Evolutionary conservation across 1,140 invertebrate genomes (phyloP), one percentile per base, ranked within the genome.

Genomic region (Zophobas atratus): DNA sequence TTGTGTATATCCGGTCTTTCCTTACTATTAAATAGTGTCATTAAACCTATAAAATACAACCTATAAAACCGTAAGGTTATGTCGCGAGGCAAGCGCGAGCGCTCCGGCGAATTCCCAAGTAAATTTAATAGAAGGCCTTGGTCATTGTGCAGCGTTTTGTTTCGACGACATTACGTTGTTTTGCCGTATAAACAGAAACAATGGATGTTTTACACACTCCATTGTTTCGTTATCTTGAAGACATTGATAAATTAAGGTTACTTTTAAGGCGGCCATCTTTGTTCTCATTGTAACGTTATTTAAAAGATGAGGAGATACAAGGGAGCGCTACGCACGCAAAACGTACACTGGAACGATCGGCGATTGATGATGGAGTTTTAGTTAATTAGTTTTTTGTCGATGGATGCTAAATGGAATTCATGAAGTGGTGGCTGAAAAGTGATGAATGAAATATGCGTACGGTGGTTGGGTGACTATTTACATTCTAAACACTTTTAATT

Each of bases 221-320:
- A 86, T 86, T 86, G 85, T 86, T 82, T 83, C 84, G 79, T 86
- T 86, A 86, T 86, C 85, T 86, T 86, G 83, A 85, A 86, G 85
- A 86, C 85, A 86, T 86, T 86, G 85, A 86, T 86, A 86, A 86
- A 86, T 86, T 86, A 81, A 85, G 85, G 85, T 86, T 85, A 85
- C 84, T 86, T 86, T 85, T 84, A 85, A 84, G 84, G 84, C 85
- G 81, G 84, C 82, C 84, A 84, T 85, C 84, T 84, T 84, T 84
- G 84, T 84, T 84, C 67, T 67, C 77, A 77, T 78, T 74, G 80
- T 76, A 63, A 38, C 71, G 39, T 67, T 67, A 67, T 67, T 67
- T 67, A 67, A 67, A 67, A 67, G 60, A 67, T 67, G 60, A 67
- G 32, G 60, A 67, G 60, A 67, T 67, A 60, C 6, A 60, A 51